A percentile compares a stretch with the other conserved stretches of the same genome.
phyloP scores from a whole-genome alignment of 2,797 vertebrate genomes.

The Lepilemur septentrionalis region DNA sequence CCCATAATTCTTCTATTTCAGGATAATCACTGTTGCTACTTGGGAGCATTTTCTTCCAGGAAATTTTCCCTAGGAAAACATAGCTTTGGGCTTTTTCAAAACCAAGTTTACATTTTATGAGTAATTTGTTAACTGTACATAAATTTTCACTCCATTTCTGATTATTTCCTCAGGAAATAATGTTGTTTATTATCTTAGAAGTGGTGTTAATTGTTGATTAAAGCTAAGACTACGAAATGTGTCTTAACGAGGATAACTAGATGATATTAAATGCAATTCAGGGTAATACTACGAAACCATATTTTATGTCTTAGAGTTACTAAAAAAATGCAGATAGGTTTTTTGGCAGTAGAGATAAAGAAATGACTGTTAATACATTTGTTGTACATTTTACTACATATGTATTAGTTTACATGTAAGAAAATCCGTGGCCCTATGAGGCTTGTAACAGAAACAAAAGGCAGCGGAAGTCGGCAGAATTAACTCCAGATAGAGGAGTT shows the following conservation, averaged over 20 bases:
- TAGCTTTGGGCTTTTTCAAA: not conserved
- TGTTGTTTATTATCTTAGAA: not conserved
- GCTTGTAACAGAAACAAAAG: not conserved
- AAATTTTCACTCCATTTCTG: conserved; percentile 40
- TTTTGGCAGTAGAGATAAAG: not conserved
- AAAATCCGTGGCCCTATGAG: not conserved
- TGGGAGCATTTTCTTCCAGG: not conserved
- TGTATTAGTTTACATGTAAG: not conserved
- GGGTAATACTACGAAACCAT: not conserved
- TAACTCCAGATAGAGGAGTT: conserved; percentile 34
- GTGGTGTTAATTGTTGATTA: not conserved
- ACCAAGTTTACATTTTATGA: not conserved
- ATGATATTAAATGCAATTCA: conserved; percentile 32
- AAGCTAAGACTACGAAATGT: conserved; percentile 14
- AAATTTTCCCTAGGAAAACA: not conserved
- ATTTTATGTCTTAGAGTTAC: conserved; percentile 7
- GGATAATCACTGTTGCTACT: not conserved
- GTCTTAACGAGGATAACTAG: conserved; percentile 8
- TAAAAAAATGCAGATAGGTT: not conserved
- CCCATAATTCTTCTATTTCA: not conserved
- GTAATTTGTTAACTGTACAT: not conserved
- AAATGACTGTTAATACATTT: not conserved
- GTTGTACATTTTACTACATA: not conserved
- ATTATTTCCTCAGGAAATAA: conserved; percentile 19
- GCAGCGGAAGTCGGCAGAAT: not conserved